Base-by-base conservation (phyloP, 2,113 vertebrate genomes). In the Neotoma lepida region DNA sequence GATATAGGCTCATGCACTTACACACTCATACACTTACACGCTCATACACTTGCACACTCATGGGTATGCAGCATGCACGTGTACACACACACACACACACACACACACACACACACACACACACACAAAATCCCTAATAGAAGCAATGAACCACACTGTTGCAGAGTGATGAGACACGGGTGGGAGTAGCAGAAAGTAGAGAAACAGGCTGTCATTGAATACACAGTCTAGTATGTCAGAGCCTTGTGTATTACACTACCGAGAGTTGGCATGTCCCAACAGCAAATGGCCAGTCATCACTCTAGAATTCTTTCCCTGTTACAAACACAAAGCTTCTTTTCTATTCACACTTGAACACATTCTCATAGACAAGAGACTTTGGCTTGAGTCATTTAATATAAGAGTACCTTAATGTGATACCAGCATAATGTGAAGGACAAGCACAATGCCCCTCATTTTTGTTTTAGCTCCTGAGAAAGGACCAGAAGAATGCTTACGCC, bases 301-400 rank as follows among this genome's bases (percentile, higher is more conserved):
- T 66, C 70, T 3, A 77, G n/a, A 95, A 94, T 96, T 90, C 15
- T 54, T 88, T 71, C 89, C 87, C 81, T 94, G 26, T 82, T 71
- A 76, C 86, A 73, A 88, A 63, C 74, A 93, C 71, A 94, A 88
- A 49, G 61, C 66, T 73, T 90, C 56, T 88, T 73, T 90, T 88
- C 33, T 58, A 74, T 49, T 82, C 63, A 82, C 51, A 77, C n/a
- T 30, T n/a, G 90, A 92, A 86, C 28, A 63, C 10, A n/a, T 81
- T 93, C 86, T 86, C 73, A 63, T 28, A 92, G 70, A 35, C 46
- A 85, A 90, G 89, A 93, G 30, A 68, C 24, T 90, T 92, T 86
- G 73, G 26, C 68, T 56, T 92, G 49, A 90, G 81, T 56, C 81
- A 90, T 56, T 90, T 93, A 77, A 93, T 88, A 86, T 76, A 89